Percentiles rank a stretch among this genome's conserved stretches.
These are phyloP conservation scores for Euthynnus affinis DNA, from an alignment of 2,797 vertebrate genomes.

Conservation along the genomic window DNA sequence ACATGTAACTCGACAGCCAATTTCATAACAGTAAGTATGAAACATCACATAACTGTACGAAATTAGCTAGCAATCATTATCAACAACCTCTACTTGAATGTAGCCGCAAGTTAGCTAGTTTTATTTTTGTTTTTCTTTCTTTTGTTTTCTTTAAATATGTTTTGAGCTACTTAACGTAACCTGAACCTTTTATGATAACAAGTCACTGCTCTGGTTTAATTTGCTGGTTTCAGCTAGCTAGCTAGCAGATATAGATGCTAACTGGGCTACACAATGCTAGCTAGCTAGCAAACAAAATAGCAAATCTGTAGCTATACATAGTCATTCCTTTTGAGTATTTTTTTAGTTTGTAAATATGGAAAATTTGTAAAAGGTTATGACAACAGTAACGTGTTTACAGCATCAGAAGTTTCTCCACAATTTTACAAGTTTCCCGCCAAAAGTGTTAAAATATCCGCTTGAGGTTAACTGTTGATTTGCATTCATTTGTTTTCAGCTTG, in stretches of 20 bases:
- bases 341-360: background rate
- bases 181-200: background rate
- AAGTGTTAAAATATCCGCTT: conserved; percentile 2
- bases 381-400: too few relatives aligned
- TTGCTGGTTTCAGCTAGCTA: background rate
- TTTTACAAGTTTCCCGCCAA: background rate
- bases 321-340: background rate
- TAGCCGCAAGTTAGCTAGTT: background rate
- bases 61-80: background rate
- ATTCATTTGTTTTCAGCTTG: background rate
- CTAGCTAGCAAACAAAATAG: background rate
- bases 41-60: too few relatives aligned
- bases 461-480: background rate
- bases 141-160: background rate
- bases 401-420: background rate
- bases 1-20: too few relatives aligned
- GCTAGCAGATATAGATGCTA: too few relatives aligned
- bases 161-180: background rate
- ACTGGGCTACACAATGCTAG: too few relatives aligned
- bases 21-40: too few relatives aligned
- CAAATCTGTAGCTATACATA: background rate
- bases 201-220: background rate
- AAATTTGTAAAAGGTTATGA: background rate
- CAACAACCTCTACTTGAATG: background rate
- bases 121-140: too few relatives aligned